phyloP scores from a whole-genome alignment of 2,797 vertebrate species.

The Leptatherina wallacei region DNA sequence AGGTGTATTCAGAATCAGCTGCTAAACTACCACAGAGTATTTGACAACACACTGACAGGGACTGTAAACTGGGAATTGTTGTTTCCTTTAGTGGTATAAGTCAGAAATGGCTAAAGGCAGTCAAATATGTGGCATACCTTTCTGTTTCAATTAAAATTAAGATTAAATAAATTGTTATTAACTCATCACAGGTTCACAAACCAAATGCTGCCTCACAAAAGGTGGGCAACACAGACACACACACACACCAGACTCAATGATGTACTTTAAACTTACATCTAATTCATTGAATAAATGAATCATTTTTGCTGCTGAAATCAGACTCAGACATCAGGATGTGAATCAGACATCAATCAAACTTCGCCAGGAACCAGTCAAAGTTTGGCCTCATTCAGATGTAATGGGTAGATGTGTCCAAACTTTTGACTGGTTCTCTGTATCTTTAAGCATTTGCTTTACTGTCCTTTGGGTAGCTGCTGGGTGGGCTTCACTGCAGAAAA shows the following conservation, averaged over 20 bases:
- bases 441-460: conserved; percentile 10
- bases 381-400: not conserved
- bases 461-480: conserved; percentile 3
- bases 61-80: no score
- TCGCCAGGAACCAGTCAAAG: not conserved
- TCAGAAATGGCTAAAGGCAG: no score
- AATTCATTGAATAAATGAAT: not conserved
- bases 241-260: not conserved
- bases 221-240: conserved; percentile 43
- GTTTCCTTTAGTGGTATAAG: no score
- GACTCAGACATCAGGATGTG: not conserved
- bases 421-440: no score
- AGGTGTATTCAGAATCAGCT: no score
- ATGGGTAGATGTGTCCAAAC: no score
- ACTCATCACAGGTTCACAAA: conserved; percentile 49
- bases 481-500: not conserved
- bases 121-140: no score
- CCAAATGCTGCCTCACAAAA: conserved; percentile 45
- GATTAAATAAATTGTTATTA: no score
- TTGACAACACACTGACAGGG: no score
- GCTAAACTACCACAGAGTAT: no score
- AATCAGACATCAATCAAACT: not conserved
- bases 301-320: not conserved
- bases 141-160: no score
- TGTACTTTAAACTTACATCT: not conserved